Evolutionary conservation across 2,888 invertebrate species (phyloP), one percentile per base, ranked within the genome.

Genomic region (Pseudococcus longispinus): DNA sequence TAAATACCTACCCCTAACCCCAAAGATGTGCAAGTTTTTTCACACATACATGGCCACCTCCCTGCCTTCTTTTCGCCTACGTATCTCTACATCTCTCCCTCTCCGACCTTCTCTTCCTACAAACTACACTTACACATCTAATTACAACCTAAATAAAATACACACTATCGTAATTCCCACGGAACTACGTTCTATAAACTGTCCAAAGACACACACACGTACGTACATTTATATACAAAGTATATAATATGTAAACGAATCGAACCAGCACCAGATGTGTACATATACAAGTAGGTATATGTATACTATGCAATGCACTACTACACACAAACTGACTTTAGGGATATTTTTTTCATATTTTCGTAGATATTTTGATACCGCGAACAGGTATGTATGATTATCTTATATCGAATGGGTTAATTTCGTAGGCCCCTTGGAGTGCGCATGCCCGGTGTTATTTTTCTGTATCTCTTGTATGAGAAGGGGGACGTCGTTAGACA

Each of bases 71-170:
- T 70, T 70, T 70, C 70, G 70, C 70, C 70, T 70, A 29, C 70
- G 29, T 70, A 18, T n/a, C n/a, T n/a, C n/a, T n/a, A n/a, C n/a
- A n/a, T n/a, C 70, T n/a, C 20, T 23, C 20, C 6, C 15, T 15
- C 70, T 29, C 70, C 70, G 5, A 23, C 60, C 55, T 11, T 23
- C 23, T 23, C 23, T 60, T 23, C 23, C 20, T 70, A 29, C 3
- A 70, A 29, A 3, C 70, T 70, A 70, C 18, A 70, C 29, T 70
- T 80, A 80, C 18, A 80, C 42, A 80, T 80, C 77, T 80, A 80
- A 80, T 80, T 80, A 80, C 32, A 80, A 42, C 42, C 29, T 20
- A 29, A 42, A 80, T 80, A 80, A 29, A 74, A 20, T 29, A 80
- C 77, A 42, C 26, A 80, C 20, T 29, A 80, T 42, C 6, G 32